These are phyloP conservation scores for Ivindomyrus marchei DNA, from an alignment of 2,113 vertebrate species.

Conservation along the genomic window DNA sequence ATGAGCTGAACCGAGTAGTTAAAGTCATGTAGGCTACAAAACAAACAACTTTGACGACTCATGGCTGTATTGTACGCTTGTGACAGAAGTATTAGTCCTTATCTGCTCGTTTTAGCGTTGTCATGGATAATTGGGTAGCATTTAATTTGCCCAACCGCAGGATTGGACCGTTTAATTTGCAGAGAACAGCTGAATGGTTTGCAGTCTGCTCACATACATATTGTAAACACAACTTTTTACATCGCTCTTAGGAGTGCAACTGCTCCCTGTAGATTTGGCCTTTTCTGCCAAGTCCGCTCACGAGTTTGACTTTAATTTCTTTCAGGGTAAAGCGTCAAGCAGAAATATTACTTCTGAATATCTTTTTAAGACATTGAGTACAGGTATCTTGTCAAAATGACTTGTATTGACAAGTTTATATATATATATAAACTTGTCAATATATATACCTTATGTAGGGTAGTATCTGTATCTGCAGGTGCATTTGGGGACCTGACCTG, in stretches of 20 bases:
- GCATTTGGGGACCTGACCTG: neutral
- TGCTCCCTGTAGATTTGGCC: neutral
- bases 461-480: neutral
- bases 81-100: neutral
- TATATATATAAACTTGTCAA: conserved; percentile 28
- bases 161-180: conserved; percentile 1
- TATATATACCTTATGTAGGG: neutral
- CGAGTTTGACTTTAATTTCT: conserved; percentile 6
- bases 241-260: neutral
- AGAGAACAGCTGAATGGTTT: conserved; percentile 13
- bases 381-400: conserved; percentile 29
- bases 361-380: conserved; percentile 29
- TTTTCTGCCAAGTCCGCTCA: conserved; percentile 39
- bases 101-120: neutral
- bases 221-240: conserved; percentile 26
- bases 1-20: neutral
- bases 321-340: conserved; percentile 27
- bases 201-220: conserved; percentile 52
- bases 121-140: neutral
- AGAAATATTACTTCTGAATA: conserved; percentile 38
- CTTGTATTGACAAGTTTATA: conserved; percentile 48
- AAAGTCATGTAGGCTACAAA: neutral
- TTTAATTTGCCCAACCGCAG: conserved; percentile 8
- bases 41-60: neutral
- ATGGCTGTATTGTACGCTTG: neutral